Evolutionary conservation across 2,888 invertebrate genomes (phyloP), one percentile per base, ranked within the genome.

Genomic region (Phaonia tiefii): DNA sequence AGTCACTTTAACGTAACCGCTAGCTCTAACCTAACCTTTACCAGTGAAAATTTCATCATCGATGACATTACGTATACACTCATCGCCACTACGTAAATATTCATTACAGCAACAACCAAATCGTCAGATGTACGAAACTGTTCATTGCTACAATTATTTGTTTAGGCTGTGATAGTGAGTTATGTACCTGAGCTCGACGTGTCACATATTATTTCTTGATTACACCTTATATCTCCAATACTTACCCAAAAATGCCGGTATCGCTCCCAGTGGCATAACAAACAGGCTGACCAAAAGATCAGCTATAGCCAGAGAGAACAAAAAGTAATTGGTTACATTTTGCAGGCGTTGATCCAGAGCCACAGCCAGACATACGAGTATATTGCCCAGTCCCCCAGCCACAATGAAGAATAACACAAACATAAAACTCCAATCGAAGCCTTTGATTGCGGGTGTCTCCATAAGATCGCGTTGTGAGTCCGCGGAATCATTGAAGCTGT

Each of bases 251-350:
- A 98, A 96, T 88, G 97, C 98, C 31, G 96, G 97, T 86, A 98
- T 95, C 44, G 98, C 97, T 79, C 97, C 97, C 90, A 98, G 93
- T 2, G 98, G 98, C 98, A 99, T 99, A 75, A 98, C 98, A 88
- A 98, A 95, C 83, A 97, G 91, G 87, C 97, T 97, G 88, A 98
- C 98, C 82, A 98, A 92, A 77, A 98, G 92, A 92, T 99, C 98
- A 70, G 98, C 98, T 72, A 98, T 95, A 56, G 98, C 98, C 89
- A 99, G 91, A 22, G 98, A 98, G 86, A 98, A 92, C 82, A 98
- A 93, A 91, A 98, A 98, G 91, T 98, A 98, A 92, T 98, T 99
- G 83, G 98, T 98, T 84, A 97, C 96, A 91, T 97, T 98, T 91
- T 98, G 98, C 82, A 98, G 92, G 86, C 96, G 93, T 82, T 96